phyloP scores from a whole-genome alignment of 2,888 invertebrate genomes.

The Macaria liturata region DNA sequence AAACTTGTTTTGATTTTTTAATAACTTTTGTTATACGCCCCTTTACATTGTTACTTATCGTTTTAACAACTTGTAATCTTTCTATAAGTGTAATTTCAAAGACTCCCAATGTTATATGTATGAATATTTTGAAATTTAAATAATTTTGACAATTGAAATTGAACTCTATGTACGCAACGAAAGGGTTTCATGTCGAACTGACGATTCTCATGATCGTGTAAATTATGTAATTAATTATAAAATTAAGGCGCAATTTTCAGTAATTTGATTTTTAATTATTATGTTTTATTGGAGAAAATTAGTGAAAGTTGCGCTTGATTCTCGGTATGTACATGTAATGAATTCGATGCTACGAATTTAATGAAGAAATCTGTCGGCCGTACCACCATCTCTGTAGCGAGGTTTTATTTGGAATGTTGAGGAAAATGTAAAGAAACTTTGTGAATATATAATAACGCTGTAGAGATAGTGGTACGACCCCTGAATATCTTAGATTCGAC shows the following conservation, averaged over 20 bases:
- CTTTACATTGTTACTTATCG: conserved; percentile 9
- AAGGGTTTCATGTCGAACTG: conserved; percentile 12
- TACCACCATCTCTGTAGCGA: no score
- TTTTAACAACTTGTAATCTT: not conserved
- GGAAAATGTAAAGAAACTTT: no score
- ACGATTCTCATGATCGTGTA: conserved; percentile 15
- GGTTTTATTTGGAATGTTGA: no score
- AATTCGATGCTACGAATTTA: conserved; percentile 35
- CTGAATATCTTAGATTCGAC: conserved; percentile 35
- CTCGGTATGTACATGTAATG: conserved; percentile 32
- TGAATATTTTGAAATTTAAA: conserved; percentile 12
- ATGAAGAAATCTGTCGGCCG: conserved; percentile 14
- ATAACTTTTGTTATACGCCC: no score
- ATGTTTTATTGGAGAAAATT: not conserved
- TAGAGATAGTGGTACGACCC: no score
- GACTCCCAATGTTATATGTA: not conserved
- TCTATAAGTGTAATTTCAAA: not conserved
- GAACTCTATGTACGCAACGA: conserved; percentile 9
- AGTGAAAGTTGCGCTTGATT: conserved; percentile 16
- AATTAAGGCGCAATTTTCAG: conserved; percentile 16
- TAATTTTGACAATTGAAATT: conserved; percentile 21
- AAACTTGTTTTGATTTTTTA: no score
- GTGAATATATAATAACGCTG: no score
- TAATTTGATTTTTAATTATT: conserved; percentile 9
- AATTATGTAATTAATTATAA: conserved; percentile 26